Conservation (phyloP, 2,888 invertebrate species). For the Drosophila macrothrix region DNA sequence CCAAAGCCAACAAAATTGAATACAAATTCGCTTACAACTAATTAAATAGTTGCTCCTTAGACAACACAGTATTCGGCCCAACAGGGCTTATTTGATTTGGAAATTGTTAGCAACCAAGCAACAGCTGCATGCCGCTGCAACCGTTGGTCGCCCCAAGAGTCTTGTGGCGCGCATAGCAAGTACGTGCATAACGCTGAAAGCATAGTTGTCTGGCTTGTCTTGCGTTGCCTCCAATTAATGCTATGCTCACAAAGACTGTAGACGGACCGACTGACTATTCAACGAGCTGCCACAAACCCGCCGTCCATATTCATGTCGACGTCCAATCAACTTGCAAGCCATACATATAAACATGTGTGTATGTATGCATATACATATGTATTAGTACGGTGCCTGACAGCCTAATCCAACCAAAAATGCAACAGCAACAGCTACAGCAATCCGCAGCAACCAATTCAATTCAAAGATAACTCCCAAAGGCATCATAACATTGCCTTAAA, state of each 20-base stretch:
- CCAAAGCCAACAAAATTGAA: conserved; percentile 59
- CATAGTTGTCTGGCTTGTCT: conserved; percentile 18
- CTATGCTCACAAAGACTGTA: conserved; percentile 15
- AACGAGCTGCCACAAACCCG: conserved; percentile 11
- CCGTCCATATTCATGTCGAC: conserved; percentile 37
- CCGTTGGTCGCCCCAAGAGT: not conserved
- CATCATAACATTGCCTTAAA: not conserved
- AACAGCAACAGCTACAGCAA: not conserved
- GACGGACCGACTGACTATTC: conserved; percentile 14
- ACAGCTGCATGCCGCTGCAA: conserved; percentile 9
- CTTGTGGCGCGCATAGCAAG: conserved; percentile 32
- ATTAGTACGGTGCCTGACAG: not conserved
- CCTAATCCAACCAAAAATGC: not conserved
- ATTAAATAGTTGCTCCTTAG: conserved; percentile 57
- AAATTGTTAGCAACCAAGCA: conserved; percentile 13
- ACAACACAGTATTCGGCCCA: conserved; percentile 1
- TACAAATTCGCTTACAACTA: conserved; percentile 77
- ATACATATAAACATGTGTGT: not conserved
- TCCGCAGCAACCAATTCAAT: conserved; percentile 1
- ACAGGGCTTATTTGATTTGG: conserved; percentile 22
- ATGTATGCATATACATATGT: not conserved
- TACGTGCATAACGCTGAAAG: conserved; percentile 46
- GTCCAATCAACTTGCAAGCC: conserved; percentile 8
- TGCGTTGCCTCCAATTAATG: conserved; percentile 41
- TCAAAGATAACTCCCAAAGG: not conserved